Conservation (phyloP, 2,797 vertebrate species). For the Balearica regulorum region DNA sequence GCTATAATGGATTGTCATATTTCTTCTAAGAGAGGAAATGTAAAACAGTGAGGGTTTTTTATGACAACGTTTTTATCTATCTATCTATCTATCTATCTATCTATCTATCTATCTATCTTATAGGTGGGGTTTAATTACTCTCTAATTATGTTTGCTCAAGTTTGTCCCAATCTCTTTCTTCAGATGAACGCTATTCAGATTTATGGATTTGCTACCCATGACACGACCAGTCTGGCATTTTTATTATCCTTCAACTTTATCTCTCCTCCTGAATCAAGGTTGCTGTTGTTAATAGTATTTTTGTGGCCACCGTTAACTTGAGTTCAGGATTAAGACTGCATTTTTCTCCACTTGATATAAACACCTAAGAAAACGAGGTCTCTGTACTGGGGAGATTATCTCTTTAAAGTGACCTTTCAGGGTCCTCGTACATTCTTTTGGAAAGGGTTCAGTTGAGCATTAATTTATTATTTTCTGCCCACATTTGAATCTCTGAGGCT, state of each 20-base stretch:
- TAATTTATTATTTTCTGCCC: neutral
- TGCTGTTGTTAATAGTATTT: neutral
- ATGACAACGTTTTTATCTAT: neutral
- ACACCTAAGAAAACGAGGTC: neutral
- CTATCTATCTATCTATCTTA: neutral
- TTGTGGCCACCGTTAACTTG: neutral
- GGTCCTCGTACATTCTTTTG: neutral
- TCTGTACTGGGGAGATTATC: neutral
- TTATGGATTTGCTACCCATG: neutral
- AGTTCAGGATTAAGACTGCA: neutral
- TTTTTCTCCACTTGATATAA: neutral
- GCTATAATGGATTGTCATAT: neutral
- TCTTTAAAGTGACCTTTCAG: neutral
- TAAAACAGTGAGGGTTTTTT: neutral
- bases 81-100: conserved; percentile 12
- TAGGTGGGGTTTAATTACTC: conserved; percentile 1
- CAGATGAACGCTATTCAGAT: neutral
- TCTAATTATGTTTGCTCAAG: conserved; percentile 1
- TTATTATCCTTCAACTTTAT: conserved; percentile 20
- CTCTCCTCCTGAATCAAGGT: neutral
- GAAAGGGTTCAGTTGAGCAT: neutral
- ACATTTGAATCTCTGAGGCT: neutral
- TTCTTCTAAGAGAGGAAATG: conserved; percentile 4
- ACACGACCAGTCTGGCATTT: neutral
- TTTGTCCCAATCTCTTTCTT: conserved; percentile 1